phyloP scores from a whole-genome alignment of 2,113 vertebrate species.

The Hipposideros armiger region DNA sequence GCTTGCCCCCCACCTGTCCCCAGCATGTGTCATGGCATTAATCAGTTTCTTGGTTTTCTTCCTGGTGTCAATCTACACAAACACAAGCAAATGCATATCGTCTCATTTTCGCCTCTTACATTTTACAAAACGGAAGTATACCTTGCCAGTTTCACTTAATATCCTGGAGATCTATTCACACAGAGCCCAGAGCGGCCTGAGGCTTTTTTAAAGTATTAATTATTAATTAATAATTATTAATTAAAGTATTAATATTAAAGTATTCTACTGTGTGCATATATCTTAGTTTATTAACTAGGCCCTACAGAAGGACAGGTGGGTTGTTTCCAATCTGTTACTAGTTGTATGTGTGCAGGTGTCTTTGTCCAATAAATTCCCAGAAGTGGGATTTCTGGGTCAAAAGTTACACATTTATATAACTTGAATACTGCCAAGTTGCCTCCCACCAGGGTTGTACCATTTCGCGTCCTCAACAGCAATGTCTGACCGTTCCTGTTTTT shows the following conservation, averaged over 20 bases:
- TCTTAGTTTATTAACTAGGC: not conserved
- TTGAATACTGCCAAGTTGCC: not conserved
- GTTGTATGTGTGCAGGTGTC: not conserved
- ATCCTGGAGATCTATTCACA: not conserved
- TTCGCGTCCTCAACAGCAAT: not conserved
- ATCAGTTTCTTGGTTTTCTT: not conserved
- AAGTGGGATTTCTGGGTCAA: not conserved
- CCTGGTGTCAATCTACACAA: too few relatives aligned
- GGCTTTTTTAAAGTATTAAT: too few relatives aligned
- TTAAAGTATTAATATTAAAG: too few relatives aligned
- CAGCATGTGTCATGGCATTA: too few relatives aligned
- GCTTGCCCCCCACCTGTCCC: too few relatives aligned
- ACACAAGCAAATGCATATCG: not conserved
- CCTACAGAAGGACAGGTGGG: not conserved
- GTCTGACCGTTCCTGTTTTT: too few relatives aligned
- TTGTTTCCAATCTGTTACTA: not conserved
- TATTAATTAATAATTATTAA: too few relatives aligned
- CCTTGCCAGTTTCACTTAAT: not conserved
- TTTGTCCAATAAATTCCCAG: not conserved
- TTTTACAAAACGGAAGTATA: not conserved
- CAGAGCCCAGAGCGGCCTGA: accelerated
- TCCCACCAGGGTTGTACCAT: not conserved
- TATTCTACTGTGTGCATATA: too few relatives aligned
- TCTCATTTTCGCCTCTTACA: not conserved
- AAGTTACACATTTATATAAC: not conserved